Evolutionary conservation across 2,113 vertebrate species (phyloP).

Genomic region (Trichomycterus rosablanca): DNA sequence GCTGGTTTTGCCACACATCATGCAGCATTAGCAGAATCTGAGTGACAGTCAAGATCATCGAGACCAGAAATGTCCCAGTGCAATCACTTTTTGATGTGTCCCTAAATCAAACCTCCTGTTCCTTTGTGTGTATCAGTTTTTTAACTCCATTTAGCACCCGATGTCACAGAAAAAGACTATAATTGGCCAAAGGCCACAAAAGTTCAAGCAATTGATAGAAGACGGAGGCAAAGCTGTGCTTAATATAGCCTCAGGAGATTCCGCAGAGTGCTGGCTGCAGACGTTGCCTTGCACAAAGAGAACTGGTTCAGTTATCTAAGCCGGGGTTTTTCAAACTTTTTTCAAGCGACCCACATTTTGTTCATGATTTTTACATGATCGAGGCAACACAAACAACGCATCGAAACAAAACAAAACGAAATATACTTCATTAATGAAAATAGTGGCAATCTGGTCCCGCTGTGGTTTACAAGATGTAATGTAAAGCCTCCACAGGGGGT

Average conservation of each 20-base stretch:
- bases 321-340: slow-evolving; percentile 17
- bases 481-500: too few species aligned
- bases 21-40: too few species aligned
- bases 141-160: slow-evolving; percentile 7
- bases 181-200: slow-evolving; percentile 25
- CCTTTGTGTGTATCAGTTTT: background rate
- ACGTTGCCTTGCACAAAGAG: background rate
- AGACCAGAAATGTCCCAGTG: too few species aligned
- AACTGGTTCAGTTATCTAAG: slow-evolving; percentile 18
- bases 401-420: too few species aligned
- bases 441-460: background rate
- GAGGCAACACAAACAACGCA: slow-evolving; percentile 2
- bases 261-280: slow-evolving; percentile 6
- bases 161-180: slow-evolving; percentile 2
- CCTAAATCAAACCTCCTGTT: too few species aligned
- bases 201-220: background rate
- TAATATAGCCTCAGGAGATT: slow-evolving; percentile 28
- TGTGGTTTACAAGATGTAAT: background rate
- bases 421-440: background rate
- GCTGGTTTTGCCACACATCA: too few species aligned
- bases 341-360: slow-evolving; percentile 9
- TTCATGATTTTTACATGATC: slow-evolving; percentile 9
- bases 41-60: too few species aligned
- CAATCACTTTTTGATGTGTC: too few species aligned
- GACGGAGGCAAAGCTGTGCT: background rate